Evolutionary conservation across 2,797 vertebrate genomes (phyloP), one percentile per base, ranked within the genome.

Genomic region (Myiothlypis coronata): DNA sequence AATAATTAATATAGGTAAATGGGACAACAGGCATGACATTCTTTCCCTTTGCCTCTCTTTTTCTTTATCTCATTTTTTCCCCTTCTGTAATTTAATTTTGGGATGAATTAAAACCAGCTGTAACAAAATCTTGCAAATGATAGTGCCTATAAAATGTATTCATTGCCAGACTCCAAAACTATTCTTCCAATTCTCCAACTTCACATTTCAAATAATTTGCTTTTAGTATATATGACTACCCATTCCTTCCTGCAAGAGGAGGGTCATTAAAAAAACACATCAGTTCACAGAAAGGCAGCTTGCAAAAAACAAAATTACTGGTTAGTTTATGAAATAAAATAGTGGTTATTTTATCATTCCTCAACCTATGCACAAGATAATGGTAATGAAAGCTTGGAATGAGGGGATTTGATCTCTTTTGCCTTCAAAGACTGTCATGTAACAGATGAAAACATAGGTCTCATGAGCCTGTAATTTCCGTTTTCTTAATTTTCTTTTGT

Each of bases 51-150:
- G 11, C 6, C 22, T 87, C 26, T 78, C 34, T 55, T 94, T 71
- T 77, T 83, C 63, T 77, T 89, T 95, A 91, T 91, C 60, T 77
- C 30, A 30, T 50, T 64, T 44, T 28, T 39, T 20, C 6, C 9
- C 15, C 18, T n/a, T 69, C 78, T 46, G n/a, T 93, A 96, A 96
- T 76, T 83, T 97, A 94, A 95, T 96, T 97, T 97, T 12, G 39
- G 57, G n/a, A 89, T 69, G 63, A 96, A 95, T 93, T 96, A 95
- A 90, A 94, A 96, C 43, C 89, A 95, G 72, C 61, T 90, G 70
- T 57, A 87, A 76, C 21, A 78, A 83, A 92, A 87, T 86, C 64
- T 74, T 90, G 61, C 76, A 94, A 95, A 97, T 74, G 74, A 89
- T 79, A 89, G 77, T 82, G 61, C 32, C 92, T 89, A 69, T 83